Percentiles rank a stretch among this genome's conserved stretches.
Conservation (phyloP, 2,113 vertebrate genomes). For the Thalassarche chlororhynchos region DNA sequence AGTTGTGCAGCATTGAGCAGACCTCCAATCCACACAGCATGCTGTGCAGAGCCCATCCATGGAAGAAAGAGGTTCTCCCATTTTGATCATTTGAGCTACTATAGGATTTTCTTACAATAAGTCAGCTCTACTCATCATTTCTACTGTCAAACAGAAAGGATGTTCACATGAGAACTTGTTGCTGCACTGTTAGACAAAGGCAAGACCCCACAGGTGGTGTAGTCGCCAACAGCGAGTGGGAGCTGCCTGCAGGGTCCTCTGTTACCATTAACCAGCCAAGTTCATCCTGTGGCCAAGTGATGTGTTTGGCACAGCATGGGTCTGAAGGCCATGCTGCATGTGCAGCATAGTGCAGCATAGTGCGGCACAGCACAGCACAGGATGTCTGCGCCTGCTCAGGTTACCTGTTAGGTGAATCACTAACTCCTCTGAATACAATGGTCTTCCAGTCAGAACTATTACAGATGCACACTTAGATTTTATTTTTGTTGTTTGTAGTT, state of each 20-base stretch:
- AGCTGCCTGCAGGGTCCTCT: neutral
- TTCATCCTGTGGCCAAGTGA: neutral
- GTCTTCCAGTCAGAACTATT: neutral
- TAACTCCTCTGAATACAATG: neutral
- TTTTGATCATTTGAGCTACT: neutral
- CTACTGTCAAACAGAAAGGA: neutral
- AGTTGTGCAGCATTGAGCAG: neutral
- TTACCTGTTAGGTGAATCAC: neutral
- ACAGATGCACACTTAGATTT: neutral
- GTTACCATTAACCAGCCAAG: neutral
- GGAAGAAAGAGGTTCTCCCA: neutral
- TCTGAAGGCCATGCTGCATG: neutral
- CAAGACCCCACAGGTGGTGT: neutral
- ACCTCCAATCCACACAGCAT: neutral
- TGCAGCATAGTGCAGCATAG: too few relatives aligned
- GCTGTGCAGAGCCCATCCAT: neutral
- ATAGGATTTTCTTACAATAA: neutral
- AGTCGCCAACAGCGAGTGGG: fast-evolving
- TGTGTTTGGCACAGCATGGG: neutral
- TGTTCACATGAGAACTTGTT: neutral
- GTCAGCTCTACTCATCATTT: neutral
- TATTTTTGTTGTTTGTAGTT: neutral
- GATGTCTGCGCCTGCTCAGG: neutral
- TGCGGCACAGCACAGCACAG: neutral
- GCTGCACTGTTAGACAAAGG: neutral